Conservation (phyloP, 1,140 invertebrate genomes). For the Mylabris phalerata region DNA sequence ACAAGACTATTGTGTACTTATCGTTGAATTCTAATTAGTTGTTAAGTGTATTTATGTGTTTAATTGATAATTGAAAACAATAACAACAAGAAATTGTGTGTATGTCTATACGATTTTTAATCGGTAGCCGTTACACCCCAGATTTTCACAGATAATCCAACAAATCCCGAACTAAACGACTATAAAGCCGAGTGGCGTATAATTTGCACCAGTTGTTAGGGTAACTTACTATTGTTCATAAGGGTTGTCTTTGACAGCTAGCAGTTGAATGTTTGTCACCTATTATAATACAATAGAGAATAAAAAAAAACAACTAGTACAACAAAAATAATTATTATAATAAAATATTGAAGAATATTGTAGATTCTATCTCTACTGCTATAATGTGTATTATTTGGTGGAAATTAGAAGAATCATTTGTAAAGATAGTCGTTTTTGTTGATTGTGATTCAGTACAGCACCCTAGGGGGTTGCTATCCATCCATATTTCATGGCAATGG, state of each 20-base stretch:
- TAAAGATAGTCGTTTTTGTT: background rate
- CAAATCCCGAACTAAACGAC: constrained; percentile 15
- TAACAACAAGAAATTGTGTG: too few species aligned
- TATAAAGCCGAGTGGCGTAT: constrained; percentile 25
- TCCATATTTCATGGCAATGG: constrained; percentile 36
- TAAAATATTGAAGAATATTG: too few species aligned
- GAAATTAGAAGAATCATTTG: too few species aligned
- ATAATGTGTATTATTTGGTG: too few species aligned
- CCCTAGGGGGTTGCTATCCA: constrained; percentile 22
- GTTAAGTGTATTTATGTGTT: too few species aligned
- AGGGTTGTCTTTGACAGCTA: constrained; percentile 21
- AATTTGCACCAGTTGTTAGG: constrained; percentile 27
- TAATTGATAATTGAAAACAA: too few species aligned
- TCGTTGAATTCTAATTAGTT: too few species aligned
- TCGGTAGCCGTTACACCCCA: background rate
- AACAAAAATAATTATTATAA: too few species aligned
- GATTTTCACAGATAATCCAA: constrained; percentile 14
- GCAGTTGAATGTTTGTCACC: constrained; percentile 21
- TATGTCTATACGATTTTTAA: background rate
- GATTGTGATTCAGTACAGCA: constrained; percentile 14
- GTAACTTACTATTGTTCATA: constrained; percentile 24
- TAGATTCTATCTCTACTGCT: too few species aligned
- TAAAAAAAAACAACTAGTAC: too few species aligned
- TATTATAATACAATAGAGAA: background rate
- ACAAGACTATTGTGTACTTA: too few species aligned